Conservation (phyloP, 37 sponge, comb jelly and placozoan genomes). For the Mnemiopsis leidyi region DNA sequence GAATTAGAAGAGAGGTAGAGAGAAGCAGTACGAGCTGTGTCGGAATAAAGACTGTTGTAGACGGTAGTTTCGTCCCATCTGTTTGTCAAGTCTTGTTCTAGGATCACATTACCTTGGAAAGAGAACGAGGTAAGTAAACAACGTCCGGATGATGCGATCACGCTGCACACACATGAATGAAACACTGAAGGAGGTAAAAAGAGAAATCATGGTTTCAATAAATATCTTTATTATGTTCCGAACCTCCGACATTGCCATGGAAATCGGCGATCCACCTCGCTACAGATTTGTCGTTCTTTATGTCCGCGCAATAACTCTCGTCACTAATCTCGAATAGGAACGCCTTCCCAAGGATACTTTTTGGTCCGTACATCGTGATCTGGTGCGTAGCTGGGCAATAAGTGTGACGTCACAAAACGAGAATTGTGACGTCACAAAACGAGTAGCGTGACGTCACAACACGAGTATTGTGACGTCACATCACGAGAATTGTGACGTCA, state of each 20-base stretch:
- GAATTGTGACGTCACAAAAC: neutral
- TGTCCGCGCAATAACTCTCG: neutral
- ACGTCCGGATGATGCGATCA: too few relatives aligned
- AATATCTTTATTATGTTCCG: too few relatives aligned
- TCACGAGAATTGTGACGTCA: too few relatives aligned
- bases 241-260: neutral
- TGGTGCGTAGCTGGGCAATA: neutral
- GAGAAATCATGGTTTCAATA: too few relatives aligned
- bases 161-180: too few relatives aligned
- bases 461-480: too few relatives aligned
- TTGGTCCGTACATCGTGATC: conserved; percentile 28
- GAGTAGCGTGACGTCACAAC: too few relatives aligned
- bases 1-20: neutral
- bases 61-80: neutral
- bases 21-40: neutral
- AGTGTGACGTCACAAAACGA: neutral
- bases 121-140: too few relatives aligned
- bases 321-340: neutral
- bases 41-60: conserved; percentile 1
- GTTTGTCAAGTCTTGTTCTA: neutral
- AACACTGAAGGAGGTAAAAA: too few relatives aligned
- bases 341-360: neutral
- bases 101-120: neutral
- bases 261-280: neutral
- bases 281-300: neutral